Conservation (phyloP, 2,888 invertebrate species). For the Mythimna lalbum region DNA sequence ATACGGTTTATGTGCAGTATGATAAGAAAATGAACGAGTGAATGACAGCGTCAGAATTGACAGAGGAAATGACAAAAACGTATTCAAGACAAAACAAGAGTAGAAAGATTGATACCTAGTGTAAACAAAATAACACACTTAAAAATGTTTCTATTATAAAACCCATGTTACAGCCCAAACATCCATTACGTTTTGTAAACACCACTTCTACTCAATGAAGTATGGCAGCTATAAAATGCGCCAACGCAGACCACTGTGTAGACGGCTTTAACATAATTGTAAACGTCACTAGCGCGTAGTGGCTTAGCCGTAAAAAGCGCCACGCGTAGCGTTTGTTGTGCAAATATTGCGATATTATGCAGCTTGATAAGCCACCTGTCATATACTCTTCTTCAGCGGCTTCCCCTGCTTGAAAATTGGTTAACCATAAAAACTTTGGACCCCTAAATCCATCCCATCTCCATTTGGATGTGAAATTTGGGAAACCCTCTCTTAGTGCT, state of each 20-base stretch:
- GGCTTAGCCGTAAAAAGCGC: slow-evolving; percentile 26
- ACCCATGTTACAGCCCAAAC: slow-evolving; percentile 17
- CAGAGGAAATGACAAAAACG: not conserved
- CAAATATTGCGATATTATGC: slow-evolving; percentile 49
- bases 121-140: too few relatives aligned
- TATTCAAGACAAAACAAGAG: too few relatives aligned
- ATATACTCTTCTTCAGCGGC: too few relatives aligned
- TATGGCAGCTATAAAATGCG: slow-evolving; percentile 15
- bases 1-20: not conserved
- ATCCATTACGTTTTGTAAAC: slow-evolving; percentile 16
- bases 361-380: slow-evolving; percentile 41
- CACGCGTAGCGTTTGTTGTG: slow-evolving; percentile 45
- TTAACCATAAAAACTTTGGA: too few relatives aligned
- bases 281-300: slow-evolving; percentile 35
- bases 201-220: slow-evolving; percentile 32
- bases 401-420: too few relatives aligned
- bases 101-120: too few relatives aligned
- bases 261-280: not conserved
- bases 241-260: slow-evolving; percentile 19
- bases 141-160: slow-evolving; percentile 2
- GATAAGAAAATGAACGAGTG: too few relatives aligned
- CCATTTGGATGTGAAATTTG: too few relatives aligned
- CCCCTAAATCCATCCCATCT: too few relatives aligned
- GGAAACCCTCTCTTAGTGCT: too few relatives aligned
- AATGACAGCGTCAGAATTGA: not conserved